Base-by-base conservation (phyloP, 2,113 vertebrate genomes). In the Pterocles orientalis region DNA sequence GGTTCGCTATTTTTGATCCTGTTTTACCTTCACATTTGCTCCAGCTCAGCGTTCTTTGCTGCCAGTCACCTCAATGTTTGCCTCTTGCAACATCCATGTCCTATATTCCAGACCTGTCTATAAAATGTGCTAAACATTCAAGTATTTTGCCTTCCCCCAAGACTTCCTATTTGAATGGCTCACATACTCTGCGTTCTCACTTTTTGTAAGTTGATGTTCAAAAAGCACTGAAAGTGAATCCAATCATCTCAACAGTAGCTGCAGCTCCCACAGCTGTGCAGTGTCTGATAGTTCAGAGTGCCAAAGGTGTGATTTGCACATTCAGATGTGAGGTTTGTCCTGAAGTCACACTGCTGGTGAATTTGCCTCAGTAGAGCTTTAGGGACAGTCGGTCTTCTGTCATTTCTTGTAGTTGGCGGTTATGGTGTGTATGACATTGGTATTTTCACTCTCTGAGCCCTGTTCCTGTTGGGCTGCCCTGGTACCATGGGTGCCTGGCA, bases 1-100 rank as follows among this genome's bases (percentile, higher is more conserved):
- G 97, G 93, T 87, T 98, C 86, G 18, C 93, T n/a, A n/a, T 94
- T 94, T 94, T 75, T 3, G 4, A 65, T 92, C 94, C 88, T 90
- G 41, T 45, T 95, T 93, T 96, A 97, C 95, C 97, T 95, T 95
- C 84, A n/a, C 69, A 54, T 83, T 94, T 96, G 56, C 89, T 93
- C 60, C 83, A 91, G 72, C 94, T 93, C 90, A 62, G 72, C 81
- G 70, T 81, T 79, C 85, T 82, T 64, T 71, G 62, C 85, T 94
- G 69, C 76, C 93, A 68, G 50, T 86, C 88, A 62, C 61, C 84
- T 87, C 39, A 47, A 50, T 54, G 79, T 76, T 80, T 90, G n/a
- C 34, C 14, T 90, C 39, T 82, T 9, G 0, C 75, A 93, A 41
- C 53, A 58, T 88, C 94, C 87, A 16, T 29, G 76, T 56, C 41